Base-by-base conservation (phyloP, 2,113 vertebrate species). In the Himantopus leucocephalus region DNA sequence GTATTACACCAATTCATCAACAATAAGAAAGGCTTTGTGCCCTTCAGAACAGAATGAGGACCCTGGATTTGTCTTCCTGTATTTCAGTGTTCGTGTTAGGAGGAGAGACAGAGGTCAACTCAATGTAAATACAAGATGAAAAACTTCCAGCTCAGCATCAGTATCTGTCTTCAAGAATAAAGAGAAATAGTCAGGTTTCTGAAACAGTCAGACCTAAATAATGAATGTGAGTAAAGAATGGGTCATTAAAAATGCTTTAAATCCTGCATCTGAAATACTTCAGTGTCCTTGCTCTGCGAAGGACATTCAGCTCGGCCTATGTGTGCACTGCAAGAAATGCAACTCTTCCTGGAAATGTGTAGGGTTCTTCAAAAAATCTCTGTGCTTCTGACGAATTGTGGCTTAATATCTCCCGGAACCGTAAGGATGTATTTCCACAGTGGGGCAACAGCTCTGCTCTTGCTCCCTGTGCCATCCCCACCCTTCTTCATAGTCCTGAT, bases 181-280 rank as follows among this genome's bases (percentile, higher is more conserved):
- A 58, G 64, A 93, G 47, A 75, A 94, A 85, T 22, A 7, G 0
- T 47, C 60, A 45, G 66, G 48, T 88, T 93, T 92, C 74, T 82
- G 90, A 93, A 85, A 53, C 43, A 91, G 37, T 73, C 86, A 91
- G 58, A 85, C 12, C 78, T 94, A 75, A 97, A 95, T 92, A 95
- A 95, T 94, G 53, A 79, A 93, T 92, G 85, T 85, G 85, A 88
- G 74, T 79, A 93, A 94, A 94, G 95, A 96, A 60, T 52, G 53
- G 59, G 56, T 60, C 78, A 93, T 92, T 90, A 92, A 85, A 95
- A 94, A 93, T 79, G 71, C 67, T 82, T 90, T 78, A 92, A 88
- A 60, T 92, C 84, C 90, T 94, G 92, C 95, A 94, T 81, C 48
- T 85, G 88, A 92, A 95, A 64, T 88, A 21, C 43, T 78, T 34